Evolutionary conservation across 2,888 invertebrate genomes (phyloP).

Genomic region (Chaitophorus viminalis): DNA sequence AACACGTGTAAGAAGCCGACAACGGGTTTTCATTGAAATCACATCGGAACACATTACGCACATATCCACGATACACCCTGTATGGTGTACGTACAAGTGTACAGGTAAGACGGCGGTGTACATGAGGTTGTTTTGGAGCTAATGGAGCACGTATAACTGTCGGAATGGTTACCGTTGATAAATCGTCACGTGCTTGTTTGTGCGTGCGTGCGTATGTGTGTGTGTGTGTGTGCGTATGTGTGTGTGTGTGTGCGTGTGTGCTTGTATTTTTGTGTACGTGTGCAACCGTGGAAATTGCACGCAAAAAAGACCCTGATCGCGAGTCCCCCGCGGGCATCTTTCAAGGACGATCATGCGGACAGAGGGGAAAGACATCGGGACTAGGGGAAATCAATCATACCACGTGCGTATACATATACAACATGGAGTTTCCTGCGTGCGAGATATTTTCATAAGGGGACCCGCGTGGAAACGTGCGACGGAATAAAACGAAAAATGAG

Average conservation of each 20-base stretch:
- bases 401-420: background rate
- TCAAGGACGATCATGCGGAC: no score
- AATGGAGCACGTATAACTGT: constrained; percentile 55
- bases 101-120: background rate
- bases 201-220: background rate
- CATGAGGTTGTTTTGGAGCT: constrained; percentile 24
- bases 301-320: background rate
- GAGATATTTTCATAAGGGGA: background rate
- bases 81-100: no score
- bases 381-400: constrained; percentile 12
- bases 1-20: no score
- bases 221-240: no score
- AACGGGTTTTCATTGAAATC: no score
- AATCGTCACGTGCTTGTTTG: background rate
- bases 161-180: constrained; percentile 45
- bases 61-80: no score
- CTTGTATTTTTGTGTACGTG: background rate
- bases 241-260: background rate
- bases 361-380: no score
- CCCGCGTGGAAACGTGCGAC: background rate
- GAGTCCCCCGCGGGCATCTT: background rate
- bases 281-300: constrained; percentile 7
- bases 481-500: background rate
- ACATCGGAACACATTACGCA: no score
- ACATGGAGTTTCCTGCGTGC: background rate